These are phyloP conservation scores for Tenthredo amoena DNA, from an alignment of 2,888 invertebrate species.

Conservation along the genomic window DNA sequence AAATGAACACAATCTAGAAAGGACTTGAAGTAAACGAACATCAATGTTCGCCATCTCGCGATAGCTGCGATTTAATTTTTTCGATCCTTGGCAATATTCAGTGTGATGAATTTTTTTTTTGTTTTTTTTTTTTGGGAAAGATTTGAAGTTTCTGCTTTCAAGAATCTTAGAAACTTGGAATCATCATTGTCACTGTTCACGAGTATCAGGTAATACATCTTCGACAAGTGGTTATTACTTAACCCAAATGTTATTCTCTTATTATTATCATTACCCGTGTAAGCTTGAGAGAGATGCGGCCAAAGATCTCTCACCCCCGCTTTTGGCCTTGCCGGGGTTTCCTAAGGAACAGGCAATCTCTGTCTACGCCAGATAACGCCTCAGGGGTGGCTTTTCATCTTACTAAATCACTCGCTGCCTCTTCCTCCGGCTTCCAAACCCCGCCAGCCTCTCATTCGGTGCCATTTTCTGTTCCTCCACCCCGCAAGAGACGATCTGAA, in stretches of 20 bases:
- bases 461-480: constrained; percentile 42
- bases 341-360: constrained; percentile 72
- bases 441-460: constrained; percentile 43
- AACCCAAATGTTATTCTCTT: constrained; percentile 46
- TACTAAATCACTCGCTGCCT: constrained; percentile 69
- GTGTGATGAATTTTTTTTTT: neutral
- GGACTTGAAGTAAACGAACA: neutral
- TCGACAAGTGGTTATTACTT: constrained; percentile 31
- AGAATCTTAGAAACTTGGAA: neutral
- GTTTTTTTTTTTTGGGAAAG: neutral
- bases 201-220: constrained; percentile 22
- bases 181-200: neutral
- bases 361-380: constrained; percentile 72
- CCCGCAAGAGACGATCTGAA: constrained; percentile 20
- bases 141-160: neutral
- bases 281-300: constrained; percentile 58
- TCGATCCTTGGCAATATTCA: constrained; percentile 25
- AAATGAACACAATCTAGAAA: neutral
- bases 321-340: constrained; percentile 60
- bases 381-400: constrained; percentile 71
- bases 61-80: neutral
- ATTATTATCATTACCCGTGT: constrained; percentile 52
- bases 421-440: constrained; percentile 56
- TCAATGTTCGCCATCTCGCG: neutral
- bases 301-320: constrained; percentile 68